Base-by-base conservation (phyloP, 2,888 invertebrate genomes). In the Acanthoscelides obtectus region DNA sequence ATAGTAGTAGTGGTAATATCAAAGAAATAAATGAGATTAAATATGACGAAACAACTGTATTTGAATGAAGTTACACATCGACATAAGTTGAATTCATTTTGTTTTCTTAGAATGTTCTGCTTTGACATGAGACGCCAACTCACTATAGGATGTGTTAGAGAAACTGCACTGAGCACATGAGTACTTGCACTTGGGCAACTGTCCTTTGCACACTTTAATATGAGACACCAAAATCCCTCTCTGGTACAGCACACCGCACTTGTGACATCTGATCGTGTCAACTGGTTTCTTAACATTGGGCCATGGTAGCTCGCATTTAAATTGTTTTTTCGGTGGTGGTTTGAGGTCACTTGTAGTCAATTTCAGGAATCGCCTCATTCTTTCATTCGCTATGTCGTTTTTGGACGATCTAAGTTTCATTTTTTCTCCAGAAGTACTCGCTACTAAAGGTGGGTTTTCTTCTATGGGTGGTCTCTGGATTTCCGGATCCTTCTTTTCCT, bases 91-190 rank as follows among this genome's bases (percentile, higher is more conserved):
- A n/a, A n/a, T n/a, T n/a, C n/a, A n/a, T n/a, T n/a, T n/a, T 17
- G 45, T 21, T 66, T 66, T 64, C 12, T 67, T 69, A n/a, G 70
- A 68, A 75, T 81, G 79, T 8, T 71, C 72, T 20, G 25, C 75
- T 27, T 70, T 73, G 66, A 82, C 79, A 73, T 84, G 84, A 6
- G 74, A 73, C 69, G 81, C 80, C 67, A 84, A 75, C 71, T 83
- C 81, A 25, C 77, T 75, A 22, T 80, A 76, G 72, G 77, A 78
- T 20, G 76, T 75, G 76, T 82, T 79, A 12, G 81, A 82, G 74
- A 80, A 85, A 69, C 77, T 80, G 71, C 85, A 85, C 25, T 74
- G 75, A 2, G 81, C 78, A 70, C 85, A 85, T 8, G 83, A 84
- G 69, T 77, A 85, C 67, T 78, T 81, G 22, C 76, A 77, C 25